These are phyloP conservation scores for Drosophila asahinai DNA, from an alignment of 1,140 invertebrate genomes.

Conservation along the genomic window DNA sequence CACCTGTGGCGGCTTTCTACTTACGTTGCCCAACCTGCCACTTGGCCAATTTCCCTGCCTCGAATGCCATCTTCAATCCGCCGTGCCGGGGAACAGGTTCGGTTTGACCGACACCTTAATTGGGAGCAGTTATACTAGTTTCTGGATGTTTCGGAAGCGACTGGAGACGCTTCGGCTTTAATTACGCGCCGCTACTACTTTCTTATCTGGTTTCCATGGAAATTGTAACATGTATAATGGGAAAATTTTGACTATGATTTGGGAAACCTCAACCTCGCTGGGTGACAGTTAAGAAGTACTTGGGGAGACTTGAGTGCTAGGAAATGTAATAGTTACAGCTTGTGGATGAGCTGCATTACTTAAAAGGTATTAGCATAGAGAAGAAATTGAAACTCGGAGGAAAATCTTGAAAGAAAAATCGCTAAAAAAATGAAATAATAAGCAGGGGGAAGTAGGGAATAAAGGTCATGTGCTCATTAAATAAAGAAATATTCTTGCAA, in stretches of 20 bases:
- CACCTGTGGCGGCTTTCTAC: conserved; percentile 57
- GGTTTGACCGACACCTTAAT: conserved; percentile 76
- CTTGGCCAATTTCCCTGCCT: conserved; percentile 41
- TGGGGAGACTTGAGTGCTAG: background rate
- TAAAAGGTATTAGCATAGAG: background rate
- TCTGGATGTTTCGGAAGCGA: conserved; percentile 71
- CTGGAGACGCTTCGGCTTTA: conserved; percentile 44
- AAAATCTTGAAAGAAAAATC: background rate
- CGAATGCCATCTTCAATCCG: conserved; percentile 19
- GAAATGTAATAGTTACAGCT: background rate
- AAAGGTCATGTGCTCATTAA: background rate
- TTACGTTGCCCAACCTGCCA: conserved; percentile 50
- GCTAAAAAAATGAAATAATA: background rate
- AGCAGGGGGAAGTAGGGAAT: too few relatives aligned
- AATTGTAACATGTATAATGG: conserved; percentile 39
- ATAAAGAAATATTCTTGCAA: background rate
- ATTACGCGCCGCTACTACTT: conserved; percentile 64
- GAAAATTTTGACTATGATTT: conserved; percentile 27
- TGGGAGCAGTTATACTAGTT: conserved; percentile 75
- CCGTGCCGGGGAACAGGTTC: conserved; percentile 58
- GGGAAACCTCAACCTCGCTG: conserved; percentile 7
- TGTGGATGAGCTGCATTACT: background rate
- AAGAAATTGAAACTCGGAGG: background rate
- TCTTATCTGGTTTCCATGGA: conserved; percentile 58
- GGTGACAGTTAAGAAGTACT: conserved; percentile 8